These are phyloP conservation scores for Caenorhabditis uteleia DNA, from an alignment of 2,888 invertebrate genomes.

Conservation along the genomic window DNA sequence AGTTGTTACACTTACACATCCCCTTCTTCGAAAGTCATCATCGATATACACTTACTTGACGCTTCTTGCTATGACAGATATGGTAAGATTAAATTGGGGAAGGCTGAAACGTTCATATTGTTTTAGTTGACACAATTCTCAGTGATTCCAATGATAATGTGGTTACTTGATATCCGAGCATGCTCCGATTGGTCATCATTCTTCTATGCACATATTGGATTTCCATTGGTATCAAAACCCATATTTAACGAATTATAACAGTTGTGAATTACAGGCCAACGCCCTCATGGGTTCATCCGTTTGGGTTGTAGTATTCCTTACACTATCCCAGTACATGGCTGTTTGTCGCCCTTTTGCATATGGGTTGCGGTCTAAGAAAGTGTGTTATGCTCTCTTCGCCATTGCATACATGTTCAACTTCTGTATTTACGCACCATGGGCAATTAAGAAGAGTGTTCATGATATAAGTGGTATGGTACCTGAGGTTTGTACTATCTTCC, in stretches of 20 bases:
- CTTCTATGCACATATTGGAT: conserved; percentile 72
- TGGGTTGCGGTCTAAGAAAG: conserved; percentile 49
- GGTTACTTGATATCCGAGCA: conserved; percentile 64
- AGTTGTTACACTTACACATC: conserved; percentile 72
- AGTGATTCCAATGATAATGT: conserved; percentile 71
- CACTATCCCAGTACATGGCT: conserved; percentile 73
- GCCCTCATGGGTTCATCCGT: conserved; percentile 73
- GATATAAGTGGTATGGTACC: conserved; percentile 33
- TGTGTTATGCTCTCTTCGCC: conserved; percentile 54
- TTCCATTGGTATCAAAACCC: conserved; percentile 70
- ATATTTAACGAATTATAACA: neutral
- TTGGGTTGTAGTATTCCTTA: conserved; percentile 74
- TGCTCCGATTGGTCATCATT: conserved; percentile 69
- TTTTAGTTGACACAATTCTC: conserved; percentile 71
- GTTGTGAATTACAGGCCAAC: conserved; percentile 68
- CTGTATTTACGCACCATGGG: conserved; percentile 68
- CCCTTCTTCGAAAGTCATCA: conserved; percentile 70
- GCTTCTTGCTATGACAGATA: conserved; percentile 55
- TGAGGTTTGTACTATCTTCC: conserved; percentile 19
- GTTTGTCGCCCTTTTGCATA: conserved; percentile 70
- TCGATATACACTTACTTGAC: conserved; percentile 71
- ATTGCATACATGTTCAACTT: conserved; percentile 66
- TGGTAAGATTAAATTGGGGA: conserved; percentile 25
- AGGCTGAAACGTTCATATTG: no score
- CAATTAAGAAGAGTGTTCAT: conserved; percentile 65